Evolutionary conservation across 2,113 vertebrate species (phyloP), one percentile per base, ranked within the genome.

Genomic region (Rhinopomastus cyanomelas): DNA sequence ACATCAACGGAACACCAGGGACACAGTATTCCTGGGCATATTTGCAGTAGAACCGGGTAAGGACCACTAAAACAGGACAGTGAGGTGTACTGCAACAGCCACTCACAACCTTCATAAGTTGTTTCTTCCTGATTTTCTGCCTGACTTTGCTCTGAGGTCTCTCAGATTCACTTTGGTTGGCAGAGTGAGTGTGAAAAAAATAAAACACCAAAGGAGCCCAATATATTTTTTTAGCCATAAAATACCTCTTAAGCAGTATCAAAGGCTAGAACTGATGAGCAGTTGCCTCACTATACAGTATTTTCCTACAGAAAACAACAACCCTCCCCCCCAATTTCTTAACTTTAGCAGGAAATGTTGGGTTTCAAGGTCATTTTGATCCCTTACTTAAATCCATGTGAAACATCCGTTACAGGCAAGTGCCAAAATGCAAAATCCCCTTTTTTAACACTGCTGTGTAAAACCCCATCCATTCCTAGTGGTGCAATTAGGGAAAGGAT

Each of bases 11-110:
- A 77, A 12, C 29, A 71, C 23, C 81, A 67, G 48, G 64, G 69
- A 73, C 42, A 9, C 0, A 0, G 51, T 82, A n/a, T 16, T 59
- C 46, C 9, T 0, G 11, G 49, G 26, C 68, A 68, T 0, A 4
- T 55, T 26, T 37, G 67, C 37, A 44, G 1, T 22, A 37, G 59
- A 53, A 73, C 5, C 30, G 75, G 34, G 25, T 25, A 61, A 55
- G 73, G 62, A 76, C 55, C 62, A 22, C 62, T 61, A 30, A 17
- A 86, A 66, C 39, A 73, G 42, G 55, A 80, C 25, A 53, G 32
- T 0, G 21, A 83, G 61, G 44, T 11, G 60, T 23, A 34, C 25
- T 76, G 71, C 10, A 78, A 75, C 85, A 75, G 25, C 53, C 77
- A 81, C 18, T 46, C 11, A 29, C 51, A 26, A 16, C 11, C 49